phyloP scores from a whole-genome alignment of 2,888 invertebrate species.

The Ephialtes manifestator region DNA sequence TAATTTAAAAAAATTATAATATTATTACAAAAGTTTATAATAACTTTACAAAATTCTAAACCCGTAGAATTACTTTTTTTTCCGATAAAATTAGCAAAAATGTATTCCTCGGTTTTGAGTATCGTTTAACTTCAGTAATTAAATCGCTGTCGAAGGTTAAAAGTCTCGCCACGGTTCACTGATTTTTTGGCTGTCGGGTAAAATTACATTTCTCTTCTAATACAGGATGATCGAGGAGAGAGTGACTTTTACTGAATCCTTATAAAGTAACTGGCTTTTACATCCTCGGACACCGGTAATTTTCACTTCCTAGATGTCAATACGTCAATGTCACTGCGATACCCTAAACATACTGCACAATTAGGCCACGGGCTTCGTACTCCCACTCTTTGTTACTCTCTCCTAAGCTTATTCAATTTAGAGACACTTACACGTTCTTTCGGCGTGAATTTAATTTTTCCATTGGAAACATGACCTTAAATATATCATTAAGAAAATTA shows the following conservation, averaged over 20 bases:
- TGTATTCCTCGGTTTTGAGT: background rate
- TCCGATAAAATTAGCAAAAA: too few species aligned
- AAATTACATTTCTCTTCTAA: constrained; percentile 57
- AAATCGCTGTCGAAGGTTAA: constrained; percentile 36
- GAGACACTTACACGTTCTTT: background rate
- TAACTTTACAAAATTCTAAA: too few species aligned
- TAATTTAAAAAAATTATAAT: too few species aligned
- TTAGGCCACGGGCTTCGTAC: constrained; percentile 69
- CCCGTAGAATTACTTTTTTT: background rate
- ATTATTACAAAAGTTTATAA: too few species aligned
- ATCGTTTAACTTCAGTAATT: constrained; percentile 46
- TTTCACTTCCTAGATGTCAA: constrained; percentile 63
- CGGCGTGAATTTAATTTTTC: too few species aligned
- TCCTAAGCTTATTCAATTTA: constrained; percentile 57
- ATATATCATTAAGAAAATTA: too few species aligned
- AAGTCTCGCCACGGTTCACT: constrained; percentile 24
- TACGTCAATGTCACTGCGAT: constrained; percentile 67
- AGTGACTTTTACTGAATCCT: constrained; percentile 64
- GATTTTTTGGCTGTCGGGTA: constrained; percentile 51
- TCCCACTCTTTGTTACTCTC: background rate
- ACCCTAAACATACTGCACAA: constrained; percentile 67
- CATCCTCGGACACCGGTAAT: constrained; percentile 41
- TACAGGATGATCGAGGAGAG: constrained; percentile 47
- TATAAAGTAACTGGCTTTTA: constrained; percentile 52
- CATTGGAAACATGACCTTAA: too few species aligned